phyloP scores from a whole-genome alignment of 2,113 vertebrate genomes.

The Elanus axillaris region DNA sequence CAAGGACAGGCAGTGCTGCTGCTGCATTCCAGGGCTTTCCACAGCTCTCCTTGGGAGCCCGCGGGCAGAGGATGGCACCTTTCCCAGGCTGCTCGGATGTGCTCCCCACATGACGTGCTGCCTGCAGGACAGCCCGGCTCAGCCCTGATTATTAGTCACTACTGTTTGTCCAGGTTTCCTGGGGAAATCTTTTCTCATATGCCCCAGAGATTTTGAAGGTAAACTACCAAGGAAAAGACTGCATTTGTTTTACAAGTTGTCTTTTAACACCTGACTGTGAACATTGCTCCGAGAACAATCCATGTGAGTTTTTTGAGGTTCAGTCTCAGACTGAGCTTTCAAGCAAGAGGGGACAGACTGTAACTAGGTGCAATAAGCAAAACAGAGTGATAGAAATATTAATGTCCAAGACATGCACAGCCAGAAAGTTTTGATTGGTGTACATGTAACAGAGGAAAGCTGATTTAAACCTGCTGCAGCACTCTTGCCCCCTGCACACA shows the following conservation, averaged over 20 bases:
- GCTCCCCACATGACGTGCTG: accelerated
- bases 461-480: neutral
- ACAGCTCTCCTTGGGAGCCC: neutral
- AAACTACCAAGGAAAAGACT: neutral
- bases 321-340: neutral
- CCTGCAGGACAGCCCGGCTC: neutral
- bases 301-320: neutral
- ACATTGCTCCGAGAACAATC: neutral
- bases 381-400: neutral
- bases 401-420: neutral
- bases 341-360: neutral
- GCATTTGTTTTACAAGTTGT: neutral
- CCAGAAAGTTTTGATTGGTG: neutral
- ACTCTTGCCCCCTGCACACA: neutral
- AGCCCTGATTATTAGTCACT: neutral
- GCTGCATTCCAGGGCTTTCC: neutral
- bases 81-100: neutral
- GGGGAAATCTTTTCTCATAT: neutral
- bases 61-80: neutral
- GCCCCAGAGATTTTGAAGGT: neutral
- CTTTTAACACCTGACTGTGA: neutral
- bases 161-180: neutral
- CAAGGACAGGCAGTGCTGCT: neutral
- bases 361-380: neutral
- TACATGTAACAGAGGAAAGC: neutral